A percentile compares a stretch with the other conserved stretches of the same genome.
Conservation (phyloP, 2,888 invertebrate species). For the Tuta absoluta region DNA sequence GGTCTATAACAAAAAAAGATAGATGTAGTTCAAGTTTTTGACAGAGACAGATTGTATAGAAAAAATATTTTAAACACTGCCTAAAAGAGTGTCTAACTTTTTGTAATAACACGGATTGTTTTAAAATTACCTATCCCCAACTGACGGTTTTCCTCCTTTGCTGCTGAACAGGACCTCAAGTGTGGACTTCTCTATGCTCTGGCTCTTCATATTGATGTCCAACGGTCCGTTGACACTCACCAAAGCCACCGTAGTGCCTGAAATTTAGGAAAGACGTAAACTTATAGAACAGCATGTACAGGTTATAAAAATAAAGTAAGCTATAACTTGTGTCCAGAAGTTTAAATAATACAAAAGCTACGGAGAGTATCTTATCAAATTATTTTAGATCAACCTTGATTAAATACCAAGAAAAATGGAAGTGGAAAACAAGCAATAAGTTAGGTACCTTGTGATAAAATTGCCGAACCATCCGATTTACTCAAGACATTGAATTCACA, state of each 20-base stretch:
- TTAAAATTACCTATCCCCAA: constrained; percentile 60
- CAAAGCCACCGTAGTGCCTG: constrained; percentile 89
- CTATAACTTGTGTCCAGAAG: too few relatives aligned
- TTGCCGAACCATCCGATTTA: constrained; percentile 89
- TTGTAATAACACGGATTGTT: too few relatives aligned
- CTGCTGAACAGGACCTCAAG: constrained; percentile 89
- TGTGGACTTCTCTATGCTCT: constrained; percentile 88
- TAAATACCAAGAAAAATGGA: background rate
- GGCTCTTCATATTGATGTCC: constrained; percentile 88
- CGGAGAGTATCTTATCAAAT: too few relatives aligned
- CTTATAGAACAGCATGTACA: constrained; percentile 3
- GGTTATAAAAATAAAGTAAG: too few relatives aligned
- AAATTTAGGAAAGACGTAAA: constrained; percentile 42
- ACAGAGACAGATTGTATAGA: too few relatives aligned
- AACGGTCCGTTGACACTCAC: constrained; percentile 91
- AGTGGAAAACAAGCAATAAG: constrained; percentile 68
- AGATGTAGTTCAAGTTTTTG: too few relatives aligned
- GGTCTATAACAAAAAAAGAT: too few relatives aligned
- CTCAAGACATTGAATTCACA: constrained; percentile 87
- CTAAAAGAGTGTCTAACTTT: too few relatives aligned
- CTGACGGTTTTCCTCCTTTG: constrained; percentile 86
- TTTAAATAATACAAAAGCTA: too few relatives aligned
- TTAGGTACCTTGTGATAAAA: constrained; percentile 86
- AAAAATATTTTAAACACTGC: too few relatives aligned
- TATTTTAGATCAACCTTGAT: too few relatives aligned